Evolutionary conservation across 2,888 invertebrate genomes (phyloP).

Genomic region (Nipponacmea schrenckii): DNA sequence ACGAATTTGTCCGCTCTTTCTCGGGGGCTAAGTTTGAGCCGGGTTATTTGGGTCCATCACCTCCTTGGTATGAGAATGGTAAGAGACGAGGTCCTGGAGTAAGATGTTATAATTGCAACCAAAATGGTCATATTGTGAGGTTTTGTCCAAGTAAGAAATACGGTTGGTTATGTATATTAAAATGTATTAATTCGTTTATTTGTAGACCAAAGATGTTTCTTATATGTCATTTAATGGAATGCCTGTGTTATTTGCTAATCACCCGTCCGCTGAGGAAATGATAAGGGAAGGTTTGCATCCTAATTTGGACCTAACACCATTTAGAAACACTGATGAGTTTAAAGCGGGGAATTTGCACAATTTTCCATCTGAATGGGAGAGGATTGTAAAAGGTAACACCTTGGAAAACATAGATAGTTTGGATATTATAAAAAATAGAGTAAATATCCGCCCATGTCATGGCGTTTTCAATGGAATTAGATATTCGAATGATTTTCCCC

Average conservation of each 20-base stretch:
- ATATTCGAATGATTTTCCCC: conserved; percentile 17
- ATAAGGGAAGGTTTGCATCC: conserved; percentile 10
- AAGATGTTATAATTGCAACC: too few species aligned
- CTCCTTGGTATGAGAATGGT: too few species aligned
- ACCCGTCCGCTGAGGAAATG: conserved; percentile 17
- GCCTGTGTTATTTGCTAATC: conserved; percentile 18
- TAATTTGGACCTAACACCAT: conserved; percentile 13
- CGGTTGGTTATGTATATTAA: too few species aligned
- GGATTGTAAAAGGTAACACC: conserved; percentile 12
- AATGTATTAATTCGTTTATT: too few species aligned
- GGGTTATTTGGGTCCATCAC: too few species aligned
- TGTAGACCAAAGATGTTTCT: too few species aligned
- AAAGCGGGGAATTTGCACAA: conserved; percentile 20
- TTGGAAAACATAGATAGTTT: neutral
- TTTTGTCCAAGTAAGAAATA: too few species aligned
- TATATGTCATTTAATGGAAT: conserved; percentile 13
- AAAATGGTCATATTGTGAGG: too few species aligned
- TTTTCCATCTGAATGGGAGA: conserved; percentile 20
- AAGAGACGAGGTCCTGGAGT: too few species aligned
- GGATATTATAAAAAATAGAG: conserved; percentile 4
- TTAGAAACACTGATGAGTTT: conserved; percentile 25
- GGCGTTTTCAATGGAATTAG: conserved; percentile 24
- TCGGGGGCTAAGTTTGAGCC: too few species aligned
- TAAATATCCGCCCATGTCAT: conserved; percentile 19
- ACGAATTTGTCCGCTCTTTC: neutral